Evolutionary conservation across 2,113 vertebrate genomes (phyloP), one percentile per base, ranked within the genome.

Genomic region (Pangasianodon hypophthalmus): DNA sequence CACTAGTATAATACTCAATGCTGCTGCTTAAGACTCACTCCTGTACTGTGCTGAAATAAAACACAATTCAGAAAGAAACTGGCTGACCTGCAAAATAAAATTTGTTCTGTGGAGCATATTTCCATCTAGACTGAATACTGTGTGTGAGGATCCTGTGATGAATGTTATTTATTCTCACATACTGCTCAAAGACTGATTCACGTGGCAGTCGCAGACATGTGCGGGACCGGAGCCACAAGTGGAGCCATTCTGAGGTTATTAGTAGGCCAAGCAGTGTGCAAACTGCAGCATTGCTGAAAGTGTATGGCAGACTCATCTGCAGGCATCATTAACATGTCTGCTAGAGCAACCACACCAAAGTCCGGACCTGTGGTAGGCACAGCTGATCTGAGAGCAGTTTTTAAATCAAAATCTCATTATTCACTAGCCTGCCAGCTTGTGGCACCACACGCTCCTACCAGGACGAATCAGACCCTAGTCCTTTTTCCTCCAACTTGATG

Each of bases 401-500:
- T 92, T 92, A 90, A 90, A 93, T 92, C 87, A 92, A 91, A 92
- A 88, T 87, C 91, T 90, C 89, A 91, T 92, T 91, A 91, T 88
- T 90, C 32, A 86, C 89, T 82, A 7, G 32, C 46, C 87, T 86
- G 60, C 87, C 77, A 89, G 90, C 86, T 89, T 79, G 82, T 88
- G 89, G 89, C 91, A 87, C 83, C 83, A 67, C 83, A 90, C 64
- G 32, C 90, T 84, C 71, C 46, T 77, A 84, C 75, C 80, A 82
- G 46, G 86, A 87, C 56, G 54, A 87, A 90, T 88, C 88, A 85
- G 86, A 88, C 48, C 37, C 82, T 56, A 89, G 48, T 81, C 11
- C 56, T 85, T 73, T 86, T 58, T 89, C 48, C 67, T 77, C 77
- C 54, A 81, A 60, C 90, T 91, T 88, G 85, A 77, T 87, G 73